Evolutionary conservation across 2,113 vertebrate species (phyloP), one percentile per base, ranked within the genome.

Genomic region (Tapirus terrestris): DNA sequence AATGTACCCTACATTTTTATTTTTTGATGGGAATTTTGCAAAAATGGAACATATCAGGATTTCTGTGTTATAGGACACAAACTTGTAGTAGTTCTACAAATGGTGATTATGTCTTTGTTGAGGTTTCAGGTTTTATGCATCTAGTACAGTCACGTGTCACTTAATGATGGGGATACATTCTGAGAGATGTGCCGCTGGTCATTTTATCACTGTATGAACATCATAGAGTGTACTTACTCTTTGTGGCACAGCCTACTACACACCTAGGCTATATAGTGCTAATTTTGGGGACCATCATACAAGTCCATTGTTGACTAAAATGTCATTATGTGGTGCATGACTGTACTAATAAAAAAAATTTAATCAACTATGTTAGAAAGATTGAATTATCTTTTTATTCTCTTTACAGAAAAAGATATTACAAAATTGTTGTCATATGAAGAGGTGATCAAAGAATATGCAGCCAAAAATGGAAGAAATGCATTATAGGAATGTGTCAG

Each of bases 101-200:
- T n/a, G 29, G 25, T 87, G 12, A 61, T 94, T 45, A 27, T 60
- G 21, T 70, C 31, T 81, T 3, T 85, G n/a, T 58, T 84, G 29
- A 79, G 4, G 17, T 72, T 97, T 94, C 70, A 53, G 85, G 39
- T 90, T 90, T 95, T 95, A 80, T 18, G 33, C 31, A 45, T 76
- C 73, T 95, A 53, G 13, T 53, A 53, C 51, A 53, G 51, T 53
- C 14, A 53, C 4, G 14, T 53, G 51, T 17, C 51, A 4, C 51
- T 53, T 53, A 53, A 53, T 53, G 51, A 53, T 4, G 51, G 51
- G 51, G 14, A 13, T 53, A 53, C 3, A 14, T 53, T 53, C 51
- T 16, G 51, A 53, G 51, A 53, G 4, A 53, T 53, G 51, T 13
- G 51, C 16, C 51, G 0, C 14, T 53, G 51, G 51, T 53, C 14